Evolutionary conservation across 1,140 invertebrate genomes (phyloP).

Genomic region (Aphidius gifuensis): DNA sequence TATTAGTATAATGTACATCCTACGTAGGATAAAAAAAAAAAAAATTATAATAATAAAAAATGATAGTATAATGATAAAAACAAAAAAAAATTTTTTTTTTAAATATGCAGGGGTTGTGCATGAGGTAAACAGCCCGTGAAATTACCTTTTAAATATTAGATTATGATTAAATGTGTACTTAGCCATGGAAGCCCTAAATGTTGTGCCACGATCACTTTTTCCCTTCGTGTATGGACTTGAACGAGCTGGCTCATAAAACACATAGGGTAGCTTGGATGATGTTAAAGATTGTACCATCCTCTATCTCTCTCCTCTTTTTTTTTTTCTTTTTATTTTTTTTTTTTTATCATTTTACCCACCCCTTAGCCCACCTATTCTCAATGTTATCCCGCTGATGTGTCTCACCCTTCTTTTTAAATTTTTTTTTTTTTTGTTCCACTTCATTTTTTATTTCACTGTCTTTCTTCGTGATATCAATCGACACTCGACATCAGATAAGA

Average conservation of each 20-base stretch:
- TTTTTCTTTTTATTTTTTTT: not conserved
- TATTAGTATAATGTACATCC: too few species aligned
- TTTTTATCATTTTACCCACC: too few species aligned
- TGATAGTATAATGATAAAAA: slow-evolving; percentile 10
- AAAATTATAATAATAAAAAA: slow-evolving; percentile 2
- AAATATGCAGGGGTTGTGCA: slow-evolving; percentile 30
- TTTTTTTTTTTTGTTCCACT: not conserved
- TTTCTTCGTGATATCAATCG: slow-evolving; percentile 48
- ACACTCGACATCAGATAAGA: slow-evolving; percentile 51
- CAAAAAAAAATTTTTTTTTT: too few species aligned
- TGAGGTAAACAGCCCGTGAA: slow-evolving; percentile 55
- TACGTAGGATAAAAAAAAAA: slow-evolving; percentile 5
- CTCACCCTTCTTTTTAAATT: slow-evolving; percentile 10
- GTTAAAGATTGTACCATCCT: slow-evolving; percentile 17
- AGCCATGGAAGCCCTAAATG: slow-evolving; percentile 48
- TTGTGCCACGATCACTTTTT: slow-evolving; percentile 33
- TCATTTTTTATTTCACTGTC: slow-evolving; percentile 1
- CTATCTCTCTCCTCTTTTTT: slow-evolving; percentile 6
- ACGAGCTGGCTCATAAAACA: slow-evolving; percentile 38
- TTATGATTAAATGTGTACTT: slow-evolving; percentile 56
- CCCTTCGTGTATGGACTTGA: slow-evolving; percentile 17
- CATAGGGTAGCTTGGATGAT: slow-evolving; percentile 38
- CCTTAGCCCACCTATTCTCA: not conserved
- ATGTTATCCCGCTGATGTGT: not conserved
- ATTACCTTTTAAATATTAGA: slow-evolving; percentile 59